Evolutionary conservation across 2,888 invertebrate species (phyloP).

Genomic region (Notodonta dromedarius): DNA sequence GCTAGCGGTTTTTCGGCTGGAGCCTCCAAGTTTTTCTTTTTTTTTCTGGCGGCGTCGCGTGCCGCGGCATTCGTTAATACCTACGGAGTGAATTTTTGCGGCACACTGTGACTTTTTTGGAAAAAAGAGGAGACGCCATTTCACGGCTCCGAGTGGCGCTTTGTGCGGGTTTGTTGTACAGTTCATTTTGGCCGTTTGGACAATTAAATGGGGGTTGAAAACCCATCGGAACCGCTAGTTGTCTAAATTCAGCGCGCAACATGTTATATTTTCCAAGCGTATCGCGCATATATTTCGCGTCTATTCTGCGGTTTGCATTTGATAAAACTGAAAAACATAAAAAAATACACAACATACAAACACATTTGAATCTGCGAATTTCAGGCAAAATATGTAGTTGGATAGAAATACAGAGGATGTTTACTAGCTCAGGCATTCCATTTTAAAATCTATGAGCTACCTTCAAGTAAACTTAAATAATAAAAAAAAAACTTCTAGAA

Average conservation of each 20-base stretch:
- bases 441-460: too few relatives aligned
- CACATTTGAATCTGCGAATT: neutral
- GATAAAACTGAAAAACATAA: neutral
- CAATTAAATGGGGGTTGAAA: conserved; percentile 28
- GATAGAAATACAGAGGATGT: too few relatives aligned
- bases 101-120: conserved; percentile 32
- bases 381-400: too few relatives aligned
- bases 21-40: conserved; percentile 11
- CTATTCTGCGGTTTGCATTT: neutral
- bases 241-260: neutral
- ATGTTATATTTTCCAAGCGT: neutral
- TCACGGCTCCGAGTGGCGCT: conserved; percentile 27
- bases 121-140: conserved; percentile 30
- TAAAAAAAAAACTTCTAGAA: too few relatives aligned
- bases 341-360: neutral
- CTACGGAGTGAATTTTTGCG: conserved; percentile 40
- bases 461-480: too few relatives aligned
- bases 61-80: conserved; percentile 37
- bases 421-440: too few relatives aligned
- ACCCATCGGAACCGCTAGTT: conserved; percentile 22
- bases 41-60: conserved; percentile 16
- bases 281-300: neutral
- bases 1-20: conserved; percentile 12
- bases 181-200: conserved; percentile 35
- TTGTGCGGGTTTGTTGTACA: conserved; percentile 29